Evolutionary conservation across 2,888 invertebrate genomes (phyloP).

Genomic region (Drosophila barbarae): DNA sequence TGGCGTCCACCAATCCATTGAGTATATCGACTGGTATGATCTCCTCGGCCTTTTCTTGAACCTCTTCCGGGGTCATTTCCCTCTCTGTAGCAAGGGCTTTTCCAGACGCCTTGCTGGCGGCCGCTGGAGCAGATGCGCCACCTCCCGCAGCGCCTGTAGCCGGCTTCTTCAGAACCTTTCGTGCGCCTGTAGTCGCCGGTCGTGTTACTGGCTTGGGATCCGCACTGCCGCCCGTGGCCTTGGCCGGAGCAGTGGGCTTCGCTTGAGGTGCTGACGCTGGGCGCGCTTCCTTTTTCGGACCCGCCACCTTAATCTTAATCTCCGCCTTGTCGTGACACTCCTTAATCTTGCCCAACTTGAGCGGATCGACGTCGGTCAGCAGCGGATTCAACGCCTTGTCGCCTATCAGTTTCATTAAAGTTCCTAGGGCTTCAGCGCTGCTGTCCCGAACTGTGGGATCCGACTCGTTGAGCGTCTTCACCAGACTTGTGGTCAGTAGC

Average conservation of each 20-base stretch:
- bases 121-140: conserved; percentile 52
- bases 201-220: conserved; percentile 76
- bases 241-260: conserved; percentile 74
- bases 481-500: conserved; percentile 86
- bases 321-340: conserved; percentile 96
- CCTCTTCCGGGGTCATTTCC: conserved; percentile 88
- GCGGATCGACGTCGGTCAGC: conserved; percentile 91
- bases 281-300: conserved; percentile 81
- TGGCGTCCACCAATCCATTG: conserved; percentile 86
- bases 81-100: conserved; percentile 81
- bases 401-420: conserved; percentile 94
- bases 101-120: conserved; percentile 74
- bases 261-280: conserved; percentile 77
- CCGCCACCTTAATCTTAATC: conserved; percentile 86
- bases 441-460: conserved; percentile 96
- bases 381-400: conserved; percentile 93
- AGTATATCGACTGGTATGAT: conserved; percentile 84
- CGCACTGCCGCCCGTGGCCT: conserved; percentile 71
- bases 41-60: conserved; percentile 86
- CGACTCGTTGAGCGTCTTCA: conserved; percentile 84
- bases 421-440: conserved; percentile 95
- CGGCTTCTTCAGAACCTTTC: conserved; percentile 61
- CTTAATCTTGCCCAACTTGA: conserved; percentile 96
- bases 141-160: conserved; percentile 36
- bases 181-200: conserved; percentile 70